Evolutionary conservation across 2,113 vertebrate genomes (phyloP).

Genomic region (Trachemys scripta): DNA sequence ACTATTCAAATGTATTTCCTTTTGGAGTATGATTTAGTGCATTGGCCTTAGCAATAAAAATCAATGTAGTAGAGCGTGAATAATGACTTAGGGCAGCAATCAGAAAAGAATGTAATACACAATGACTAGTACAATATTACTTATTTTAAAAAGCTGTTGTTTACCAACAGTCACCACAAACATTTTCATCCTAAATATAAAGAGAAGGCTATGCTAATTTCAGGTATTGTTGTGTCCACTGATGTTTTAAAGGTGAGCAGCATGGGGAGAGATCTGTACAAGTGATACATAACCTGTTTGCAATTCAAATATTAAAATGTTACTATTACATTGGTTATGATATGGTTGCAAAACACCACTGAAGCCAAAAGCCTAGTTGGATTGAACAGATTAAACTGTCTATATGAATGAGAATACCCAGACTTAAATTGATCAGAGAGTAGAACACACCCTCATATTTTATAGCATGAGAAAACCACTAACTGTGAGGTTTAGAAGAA

Average conservation of each 20-base stretch:
- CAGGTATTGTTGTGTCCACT: neutral
- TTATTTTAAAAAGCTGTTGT: neutral
- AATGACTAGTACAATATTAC: neutral
- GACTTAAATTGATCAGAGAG: neutral
- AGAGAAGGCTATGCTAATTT: neutral
- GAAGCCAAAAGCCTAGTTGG: neutral
- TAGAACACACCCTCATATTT: neutral
- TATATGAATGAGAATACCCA: neutral
- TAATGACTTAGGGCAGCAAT: neutral
- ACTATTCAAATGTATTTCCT: neutral
- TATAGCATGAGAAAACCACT: neutral
- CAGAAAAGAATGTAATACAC: neutral
- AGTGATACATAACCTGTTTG: neutral
- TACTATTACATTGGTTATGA: neutral
- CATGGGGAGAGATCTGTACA: neutral
- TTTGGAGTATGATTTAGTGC: neutral
- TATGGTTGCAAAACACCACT: neutral
- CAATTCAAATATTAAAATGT: neutral
- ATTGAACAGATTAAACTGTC: neutral
- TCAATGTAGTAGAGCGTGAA: neutral
- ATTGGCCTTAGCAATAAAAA: neutral
- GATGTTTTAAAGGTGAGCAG: neutral
- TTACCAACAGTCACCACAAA: neutral
- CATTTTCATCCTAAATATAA: neutral
- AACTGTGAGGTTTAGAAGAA: slow-evolving; percentile 7